Base-by-base conservation (phyloP, 2,113 vertebrate species). In the Sinocyclocheilus anophthalmus region DNA sequence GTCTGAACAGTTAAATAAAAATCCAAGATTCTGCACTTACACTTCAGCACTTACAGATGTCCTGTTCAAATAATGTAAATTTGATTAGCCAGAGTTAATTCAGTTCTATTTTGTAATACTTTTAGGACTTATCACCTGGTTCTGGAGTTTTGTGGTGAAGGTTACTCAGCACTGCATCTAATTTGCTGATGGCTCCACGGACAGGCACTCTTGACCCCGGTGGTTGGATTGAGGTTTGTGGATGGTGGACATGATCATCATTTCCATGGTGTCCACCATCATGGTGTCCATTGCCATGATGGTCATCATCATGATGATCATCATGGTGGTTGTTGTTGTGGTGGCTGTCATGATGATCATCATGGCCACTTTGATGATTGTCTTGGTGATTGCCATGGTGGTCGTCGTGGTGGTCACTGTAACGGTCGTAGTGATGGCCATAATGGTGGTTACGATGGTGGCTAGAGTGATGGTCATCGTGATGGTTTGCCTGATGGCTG, bases 111-210 rank as follows among this genome's bases (percentile, higher is more conserved):
- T 24, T 48, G 75, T 57, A 9, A 10, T 69, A 61, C 30, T 53
- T 63, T 18, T 50, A 45, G 24, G 3, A 78, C 33, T 73, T 3
- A 9, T n/a, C 87, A 95, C 94, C 94, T 18, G 91, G 85, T 48
- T 94, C 91, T 33, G 78, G 53, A 81, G 81, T 90, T 50, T 91
- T 86, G 55, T 91, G 92, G 59, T 94, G 92, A 18, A 95, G 86
- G 16, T 94, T 92, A 80, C 86, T 88, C 7, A 95, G 88, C 20
- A 95, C 91, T 0, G 92, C 86, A n/a, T 95, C 94, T 86, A 95
- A 88, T 55, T 95, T 95, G 88, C 59, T 84, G 87, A 93, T 91
- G 0, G 87, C 84, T 1, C 87, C 88, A 72, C 70, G 88, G 42
- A 30, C 14, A 5, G 79, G 73, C 30, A n/a, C n/a, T 85, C 85